Conservation (phyloP, 2,113 vertebrate genomes). For the Egretta garzetta region DNA sequence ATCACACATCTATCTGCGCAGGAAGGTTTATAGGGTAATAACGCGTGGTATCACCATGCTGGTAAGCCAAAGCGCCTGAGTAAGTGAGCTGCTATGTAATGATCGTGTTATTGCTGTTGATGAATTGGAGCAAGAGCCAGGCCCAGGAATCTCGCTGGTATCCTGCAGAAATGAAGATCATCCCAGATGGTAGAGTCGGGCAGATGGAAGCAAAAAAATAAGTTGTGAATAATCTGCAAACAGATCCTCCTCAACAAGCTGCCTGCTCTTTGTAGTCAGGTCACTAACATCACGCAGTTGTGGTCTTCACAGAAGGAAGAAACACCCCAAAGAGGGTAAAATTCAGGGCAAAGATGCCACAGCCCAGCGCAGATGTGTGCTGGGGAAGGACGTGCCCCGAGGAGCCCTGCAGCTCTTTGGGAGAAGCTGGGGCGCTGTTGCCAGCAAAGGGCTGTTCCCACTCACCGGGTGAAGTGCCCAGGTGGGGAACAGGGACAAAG, state of each 20-base stretch:
- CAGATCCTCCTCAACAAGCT: background rate
- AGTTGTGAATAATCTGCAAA: background rate
- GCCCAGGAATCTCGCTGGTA: background rate
- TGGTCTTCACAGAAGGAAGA: background rate
- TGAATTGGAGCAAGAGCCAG: background rate
- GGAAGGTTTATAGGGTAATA: background rate
- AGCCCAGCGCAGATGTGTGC: rapidly evolving
- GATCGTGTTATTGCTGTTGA: background rate
- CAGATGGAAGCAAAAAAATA: background rate
- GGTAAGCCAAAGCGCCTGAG: background rate
- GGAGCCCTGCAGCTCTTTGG: background rate
- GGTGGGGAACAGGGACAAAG: background rate
- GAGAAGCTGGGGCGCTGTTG: background rate
- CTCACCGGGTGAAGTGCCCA: background rate
- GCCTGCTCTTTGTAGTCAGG: background rate
- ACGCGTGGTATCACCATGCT: background rate
- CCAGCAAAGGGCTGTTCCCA: background rate
- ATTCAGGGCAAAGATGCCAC: background rate
- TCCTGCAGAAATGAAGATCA: background rate
- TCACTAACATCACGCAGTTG: background rate
- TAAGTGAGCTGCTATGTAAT: background rate
- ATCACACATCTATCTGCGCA: background rate
- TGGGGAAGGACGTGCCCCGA: background rate
- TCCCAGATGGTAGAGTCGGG: background rate
- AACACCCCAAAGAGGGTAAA: background rate